Conservation (phyloP, 2,113 vertebrate genomes). For the Myotis yumanensis region DNA sequence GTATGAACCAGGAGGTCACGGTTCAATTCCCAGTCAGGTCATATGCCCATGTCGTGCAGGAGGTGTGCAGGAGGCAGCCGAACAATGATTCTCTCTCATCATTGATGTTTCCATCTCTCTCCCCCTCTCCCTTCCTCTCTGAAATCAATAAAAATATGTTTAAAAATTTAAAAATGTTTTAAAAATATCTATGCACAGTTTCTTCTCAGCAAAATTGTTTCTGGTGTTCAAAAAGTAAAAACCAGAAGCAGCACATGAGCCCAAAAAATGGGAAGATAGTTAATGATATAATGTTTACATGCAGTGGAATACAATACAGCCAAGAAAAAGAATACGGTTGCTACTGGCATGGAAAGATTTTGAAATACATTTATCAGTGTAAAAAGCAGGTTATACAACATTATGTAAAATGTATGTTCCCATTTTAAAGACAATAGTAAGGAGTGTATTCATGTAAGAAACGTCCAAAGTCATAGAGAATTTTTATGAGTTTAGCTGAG, state of each 20-base stretch:
- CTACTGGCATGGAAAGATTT: background rate
- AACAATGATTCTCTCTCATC: too few species aligned
- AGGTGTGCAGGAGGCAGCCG: too few species aligned
- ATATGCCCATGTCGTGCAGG: too few species aligned
- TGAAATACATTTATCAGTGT: background rate
- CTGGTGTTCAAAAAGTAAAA: background rate
- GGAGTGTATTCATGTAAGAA: background rate
- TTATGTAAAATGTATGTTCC: background rate
- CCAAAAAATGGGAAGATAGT: background rate
- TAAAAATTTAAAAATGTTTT: too few species aligned
- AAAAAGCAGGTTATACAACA: background rate
- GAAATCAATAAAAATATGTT: too few species aligned
- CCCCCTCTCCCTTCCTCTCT: too few species aligned
- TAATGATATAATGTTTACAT: background rate
- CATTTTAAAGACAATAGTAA: background rate
- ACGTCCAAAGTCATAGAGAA: background rate
- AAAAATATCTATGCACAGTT: background rate
- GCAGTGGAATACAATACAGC: background rate
- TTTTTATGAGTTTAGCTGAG: background rate
- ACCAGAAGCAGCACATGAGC: background rate
- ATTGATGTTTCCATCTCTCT: too few species aligned
- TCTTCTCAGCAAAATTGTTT: background rate
- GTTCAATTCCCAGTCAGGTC: too few species aligned
- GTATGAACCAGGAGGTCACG: too few species aligned
- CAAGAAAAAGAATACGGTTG: background rate